Percentiles rank a stretch among this genome's conserved stretches.
phyloP scores from a whole-genome alignment of 2,797 vertebrate genomes.

The Sebastes hubbsi region DNA sequence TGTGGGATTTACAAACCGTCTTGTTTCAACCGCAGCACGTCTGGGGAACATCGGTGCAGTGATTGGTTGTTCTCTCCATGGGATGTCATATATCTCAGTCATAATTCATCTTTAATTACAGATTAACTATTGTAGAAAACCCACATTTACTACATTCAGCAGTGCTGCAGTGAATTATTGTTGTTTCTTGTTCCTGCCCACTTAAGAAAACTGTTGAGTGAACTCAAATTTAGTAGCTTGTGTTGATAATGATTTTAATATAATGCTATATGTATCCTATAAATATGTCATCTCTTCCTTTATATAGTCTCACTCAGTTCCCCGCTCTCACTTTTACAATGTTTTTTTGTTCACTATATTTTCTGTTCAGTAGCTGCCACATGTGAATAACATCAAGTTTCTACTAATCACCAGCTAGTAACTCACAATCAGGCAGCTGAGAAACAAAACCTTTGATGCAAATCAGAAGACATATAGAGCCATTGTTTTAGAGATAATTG shows the following conservation, averaged over 20 bases:
- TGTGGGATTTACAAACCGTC: slow-evolving; percentile 17
- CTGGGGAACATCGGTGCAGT: not conserved
- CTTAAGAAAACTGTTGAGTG: not conserved
- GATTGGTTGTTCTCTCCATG: not conserved
- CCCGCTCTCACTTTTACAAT: not conserved
- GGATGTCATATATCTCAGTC: not conserved
- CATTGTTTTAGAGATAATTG: not conserved
- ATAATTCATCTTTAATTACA: slow-evolving; percentile 28
- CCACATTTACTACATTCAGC: not conserved
- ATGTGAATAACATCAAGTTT: not conserved
- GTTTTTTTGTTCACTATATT: not conserved
- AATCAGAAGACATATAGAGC: not conserved
- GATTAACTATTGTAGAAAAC: not conserved
- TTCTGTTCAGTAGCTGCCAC: not conserved
- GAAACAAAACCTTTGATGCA: not conserved
- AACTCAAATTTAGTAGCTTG: not conserved
- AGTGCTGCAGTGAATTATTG: not conserved
- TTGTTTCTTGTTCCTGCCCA: not conserved
- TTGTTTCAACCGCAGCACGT: slow-evolving; percentile 1
- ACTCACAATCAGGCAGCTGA: not conserved
- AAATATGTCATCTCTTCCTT: not conserved
- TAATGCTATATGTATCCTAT: not conserved
- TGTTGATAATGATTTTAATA: not conserved
- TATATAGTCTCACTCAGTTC: not conserved
- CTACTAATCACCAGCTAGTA: not conserved